phyloP scores from a whole-genome alignment of 2,888 invertebrate genomes.

The Xestia ashworthii region DNA sequence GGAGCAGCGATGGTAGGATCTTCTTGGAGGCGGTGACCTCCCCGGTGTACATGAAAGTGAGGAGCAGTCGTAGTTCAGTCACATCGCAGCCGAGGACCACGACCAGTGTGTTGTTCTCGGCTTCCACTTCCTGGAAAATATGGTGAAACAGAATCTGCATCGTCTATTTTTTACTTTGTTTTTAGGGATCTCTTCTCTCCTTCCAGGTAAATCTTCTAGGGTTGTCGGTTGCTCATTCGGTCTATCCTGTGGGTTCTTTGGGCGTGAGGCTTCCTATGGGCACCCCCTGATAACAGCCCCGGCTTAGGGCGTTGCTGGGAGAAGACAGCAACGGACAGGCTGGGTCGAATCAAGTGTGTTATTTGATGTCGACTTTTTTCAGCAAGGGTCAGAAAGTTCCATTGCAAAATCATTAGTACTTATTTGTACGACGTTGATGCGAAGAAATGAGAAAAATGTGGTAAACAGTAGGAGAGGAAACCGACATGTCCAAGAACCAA shows the following conservation, averaged over 20 bases:
- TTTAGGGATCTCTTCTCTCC: neutral
- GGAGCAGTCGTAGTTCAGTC: slow-evolving; percentile 93
- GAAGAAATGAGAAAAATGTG: neutral
- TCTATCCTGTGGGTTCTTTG: neutral
- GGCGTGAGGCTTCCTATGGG: neutral
- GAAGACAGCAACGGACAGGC: neutral
- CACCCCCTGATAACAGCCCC: neutral
- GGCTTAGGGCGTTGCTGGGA: neutral
- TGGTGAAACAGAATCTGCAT: neutral
- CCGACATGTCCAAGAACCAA: neutral
- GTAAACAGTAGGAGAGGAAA: neutral
- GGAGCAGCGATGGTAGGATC: slow-evolving; percentile 94
- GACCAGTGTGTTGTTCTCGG: slow-evolving; percentile 93
- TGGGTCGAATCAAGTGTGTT: neutral
- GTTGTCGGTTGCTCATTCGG: neutral
- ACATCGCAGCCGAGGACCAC: slow-evolving; percentile 93
- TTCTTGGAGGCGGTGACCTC: slow-evolving; percentile 96
- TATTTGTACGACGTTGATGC: neutral
- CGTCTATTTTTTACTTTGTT: neutral
- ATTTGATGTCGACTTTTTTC: neutral
- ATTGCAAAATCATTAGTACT: neutral
- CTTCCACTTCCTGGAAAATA: slow-evolving; percentile 91
- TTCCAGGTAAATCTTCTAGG: neutral
- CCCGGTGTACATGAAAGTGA: slow-evolving; percentile 97
- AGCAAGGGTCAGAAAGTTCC: neutral